Conservation (phyloP, 2,113 vertebrate genomes). For the Poicephalus meyeri region DNA sequence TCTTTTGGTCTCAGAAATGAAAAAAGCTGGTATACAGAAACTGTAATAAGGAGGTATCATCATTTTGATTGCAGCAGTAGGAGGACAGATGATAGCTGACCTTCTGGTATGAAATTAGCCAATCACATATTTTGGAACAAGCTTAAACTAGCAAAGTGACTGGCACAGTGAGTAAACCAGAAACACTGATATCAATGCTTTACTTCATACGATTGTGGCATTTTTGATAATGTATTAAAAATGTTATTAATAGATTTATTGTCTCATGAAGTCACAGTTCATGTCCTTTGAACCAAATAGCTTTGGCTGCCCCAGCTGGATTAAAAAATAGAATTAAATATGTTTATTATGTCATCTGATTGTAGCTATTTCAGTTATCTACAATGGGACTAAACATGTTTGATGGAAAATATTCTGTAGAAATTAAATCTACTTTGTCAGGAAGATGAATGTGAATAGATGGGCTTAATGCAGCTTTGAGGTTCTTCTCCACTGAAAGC, state of each 20-base stretch:
- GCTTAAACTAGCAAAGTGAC: background rate
- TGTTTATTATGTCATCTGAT: background rate
- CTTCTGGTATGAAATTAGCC: background rate
- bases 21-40: too few species aligned
- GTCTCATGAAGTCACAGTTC: background rate
- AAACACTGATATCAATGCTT: background rate
- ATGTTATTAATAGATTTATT: background rate
- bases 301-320: background rate
- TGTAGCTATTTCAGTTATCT: background rate
- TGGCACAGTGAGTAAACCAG: background rate
- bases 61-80: background rate
- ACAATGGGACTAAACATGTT: background rate
- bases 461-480: background rate
- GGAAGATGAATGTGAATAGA: background rate
- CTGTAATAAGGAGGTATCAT: too few species aligned
- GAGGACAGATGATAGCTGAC: background rate
- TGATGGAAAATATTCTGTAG: background rate
- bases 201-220: background rate
- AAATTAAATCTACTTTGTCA: background rate
- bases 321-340: background rate
- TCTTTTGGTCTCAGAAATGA: too few species aligned
- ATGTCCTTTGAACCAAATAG: background rate
- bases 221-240: background rate
- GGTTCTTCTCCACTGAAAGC: background rate
- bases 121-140: background rate